A percentile compares a stretch with the other conserved stretches of the same genome.
These are phyloP conservation scores for Brachionus calyciflorus DNA, from an alignment of 1,140 invertebrate genomes.

Conservation along the genomic window DNA sequence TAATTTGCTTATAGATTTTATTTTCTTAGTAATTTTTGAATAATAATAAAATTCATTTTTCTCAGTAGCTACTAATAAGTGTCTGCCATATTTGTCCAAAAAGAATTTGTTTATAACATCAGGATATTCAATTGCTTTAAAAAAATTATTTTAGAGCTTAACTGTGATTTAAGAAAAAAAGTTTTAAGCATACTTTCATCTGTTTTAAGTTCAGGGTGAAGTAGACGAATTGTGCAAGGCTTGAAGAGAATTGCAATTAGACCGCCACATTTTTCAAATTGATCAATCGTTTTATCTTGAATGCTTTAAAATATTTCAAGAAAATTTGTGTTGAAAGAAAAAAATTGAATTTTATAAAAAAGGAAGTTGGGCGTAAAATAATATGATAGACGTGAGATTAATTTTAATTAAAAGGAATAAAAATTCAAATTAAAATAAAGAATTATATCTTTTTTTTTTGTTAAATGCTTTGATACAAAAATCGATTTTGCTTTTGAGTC, in stretches of 20 bases:
- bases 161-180: too few species aligned
- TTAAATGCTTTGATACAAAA: too few species aligned
- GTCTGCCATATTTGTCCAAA: conserved; percentile 79
- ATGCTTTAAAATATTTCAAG: not conserved
- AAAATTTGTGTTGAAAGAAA: not conserved
- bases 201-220: conserved; percentile 16
- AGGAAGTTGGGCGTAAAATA: too few species aligned
- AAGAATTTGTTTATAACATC: conserved; percentile 71
- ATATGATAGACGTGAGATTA: too few species aligned
- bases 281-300: conserved; percentile 23
- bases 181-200: conserved; percentile 5
- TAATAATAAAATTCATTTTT: conserved; percentile 76
- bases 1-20: conserved; percentile 62
- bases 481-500: too few species aligned
- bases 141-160: too few species aligned
- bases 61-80: conserved; percentile 74
- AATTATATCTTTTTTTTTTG: too few species aligned
- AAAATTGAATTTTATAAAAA: not conserved
- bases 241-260: conserved; percentile 15
- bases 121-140: conserved; percentile 57
- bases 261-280: conserved; percentile 16
- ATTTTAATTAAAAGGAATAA: too few species aligned
- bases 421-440: too few species aligned
- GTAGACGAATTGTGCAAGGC: not conserved
- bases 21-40: conserved; percentile 67